These are phyloP conservation scores for Lacanobia wlatinum DNA, from an alignment of 2,888 invertebrate genomes.

Conservation along the genomic window DNA sequence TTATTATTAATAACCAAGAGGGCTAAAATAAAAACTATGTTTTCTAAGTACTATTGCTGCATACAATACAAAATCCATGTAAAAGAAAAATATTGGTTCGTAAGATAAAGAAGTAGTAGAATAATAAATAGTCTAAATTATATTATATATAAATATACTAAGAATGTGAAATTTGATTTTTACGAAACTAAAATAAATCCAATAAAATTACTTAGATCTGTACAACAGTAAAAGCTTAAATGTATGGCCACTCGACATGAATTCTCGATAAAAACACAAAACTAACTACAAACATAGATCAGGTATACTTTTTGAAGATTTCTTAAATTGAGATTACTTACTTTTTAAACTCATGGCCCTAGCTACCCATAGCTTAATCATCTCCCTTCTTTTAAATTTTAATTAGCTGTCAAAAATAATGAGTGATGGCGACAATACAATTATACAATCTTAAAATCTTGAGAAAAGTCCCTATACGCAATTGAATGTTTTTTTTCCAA, in stretches of 20 bases:
- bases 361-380: neutral
- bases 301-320: constrained; percentile 10
- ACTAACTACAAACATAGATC: constrained; percentile 32
- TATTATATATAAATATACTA: no score
- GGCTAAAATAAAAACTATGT: neutral
- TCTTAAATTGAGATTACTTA: constrained; percentile 20
- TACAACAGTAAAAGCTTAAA: constrained; percentile 64
- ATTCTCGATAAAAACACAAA: constrained; percentile 41
- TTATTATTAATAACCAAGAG: neutral
- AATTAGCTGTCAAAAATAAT: constrained; percentile 11
- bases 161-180: constrained; percentile 23
- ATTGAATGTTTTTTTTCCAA: neutral
- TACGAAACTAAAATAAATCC: constrained; percentile 39
- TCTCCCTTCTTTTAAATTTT: neutral
- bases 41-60: constrained; percentile 4
- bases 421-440: constrained; percentile 6
- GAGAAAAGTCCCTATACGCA: neutral
- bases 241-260: constrained; percentile 67
- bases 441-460: constrained; percentile 14
- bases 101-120: constrained; percentile 1
- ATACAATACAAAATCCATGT: constrained; percentile 33
- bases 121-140: constrained; percentile 25
- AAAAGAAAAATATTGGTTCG: constrained; percentile 8
- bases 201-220: constrained; percentile 58
- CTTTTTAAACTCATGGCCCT: neutral